Percentiles rank a stretch among this genome's conserved stretches.
Conservation (phyloP, 2,888 invertebrate genomes). For the Norana najaformis region DNA sequence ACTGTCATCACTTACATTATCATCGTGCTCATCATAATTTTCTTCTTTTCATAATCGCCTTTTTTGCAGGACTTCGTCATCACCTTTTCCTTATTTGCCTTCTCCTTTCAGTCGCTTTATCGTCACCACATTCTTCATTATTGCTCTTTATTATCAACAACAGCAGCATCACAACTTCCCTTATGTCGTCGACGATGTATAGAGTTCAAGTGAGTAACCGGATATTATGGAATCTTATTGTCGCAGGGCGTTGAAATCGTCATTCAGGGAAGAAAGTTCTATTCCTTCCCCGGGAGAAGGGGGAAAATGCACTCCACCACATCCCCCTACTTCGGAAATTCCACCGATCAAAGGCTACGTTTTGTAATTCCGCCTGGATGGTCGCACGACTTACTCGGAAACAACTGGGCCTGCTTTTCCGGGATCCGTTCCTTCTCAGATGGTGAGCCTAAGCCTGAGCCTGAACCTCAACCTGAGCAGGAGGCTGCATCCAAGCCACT, state of each 20-base stretch:
- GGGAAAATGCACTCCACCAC: neutral
- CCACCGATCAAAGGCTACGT: neutral
- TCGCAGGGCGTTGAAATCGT: conserved; percentile 18
- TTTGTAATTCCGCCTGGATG: conserved; percentile 47
- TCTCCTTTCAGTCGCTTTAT: too few relatives aligned
- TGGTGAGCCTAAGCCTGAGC: neutral
- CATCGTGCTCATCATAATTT: too few relatives aligned
- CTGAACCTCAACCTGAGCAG: neutral
- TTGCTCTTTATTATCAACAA: too few relatives aligned
- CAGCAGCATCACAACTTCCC: too few relatives aligned
- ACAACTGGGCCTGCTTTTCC: conserved; percentile 64
- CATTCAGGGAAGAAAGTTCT: conserved; percentile 24
- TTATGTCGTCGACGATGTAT: too few relatives aligned
- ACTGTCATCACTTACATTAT: too few relatives aligned
- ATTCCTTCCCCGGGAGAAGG: neutral
- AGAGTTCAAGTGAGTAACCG: neutral
- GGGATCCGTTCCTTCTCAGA: conserved; percentile 47
- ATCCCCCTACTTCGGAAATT: neutral
- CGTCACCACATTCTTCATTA: too few relatives aligned
- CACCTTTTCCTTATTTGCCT: too few relatives aligned
- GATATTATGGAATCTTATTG: neutral
- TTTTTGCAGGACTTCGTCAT: too few relatives aligned
- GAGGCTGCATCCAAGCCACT: neutral
- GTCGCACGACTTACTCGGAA: conserved; percentile 63
- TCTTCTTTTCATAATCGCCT: too few relatives aligned